Base-by-base conservation (phyloP, 2,888 invertebrate genomes). In the Dasysyrphus tricinctus region DNA sequence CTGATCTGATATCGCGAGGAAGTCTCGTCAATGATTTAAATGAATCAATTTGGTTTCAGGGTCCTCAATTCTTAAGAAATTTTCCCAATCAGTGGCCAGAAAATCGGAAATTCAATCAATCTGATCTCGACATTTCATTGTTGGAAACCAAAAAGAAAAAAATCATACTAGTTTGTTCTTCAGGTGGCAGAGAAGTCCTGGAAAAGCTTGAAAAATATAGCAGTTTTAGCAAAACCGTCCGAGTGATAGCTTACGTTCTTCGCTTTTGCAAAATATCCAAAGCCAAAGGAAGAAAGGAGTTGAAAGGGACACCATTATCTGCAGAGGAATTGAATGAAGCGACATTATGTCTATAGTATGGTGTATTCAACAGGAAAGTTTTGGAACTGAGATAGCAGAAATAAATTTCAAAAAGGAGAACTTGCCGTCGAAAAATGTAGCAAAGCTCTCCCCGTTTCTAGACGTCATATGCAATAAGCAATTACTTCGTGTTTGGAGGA, bases 1-100 rank as follows among this genome's bases (percentile, higher is more conserved):
- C 84, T 47, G 81, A 83, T 74, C 61, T 78, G 16, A 75, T 80
- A 5, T 80, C 83, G 29, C 49, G 80, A 51, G 80, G 79, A 19
- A 69, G 80, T 51, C 51, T 72, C 11, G 69, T 76, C 16, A 44
- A 34, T 2, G 78, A 84, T 5, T 54, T 80, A 29, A 39, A 44
- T 19, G 3, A 29, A 29, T 77, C 80, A 19, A 61, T 51, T 12
- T 80, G 76, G 80, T 59, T 56, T 44, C 3, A 29, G 4, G 59
- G 73, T 14, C 59, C 73, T n/a, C 32, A 29, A 3, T 73, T 81
- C 24, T 37, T 70, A 16, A 74, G 56, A 12, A 70, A 29, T 54
- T 29, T 14, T 11, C 54, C 54, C 69, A 77, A 42, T 4, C 1
- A 63, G 12, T 47, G 32, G 47, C 65, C 65, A 14, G 44, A 44